Evolutionary conservation across 1,140 invertebrate species (phyloP).

Genomic region (Meloidogyne exigua): DNA sequence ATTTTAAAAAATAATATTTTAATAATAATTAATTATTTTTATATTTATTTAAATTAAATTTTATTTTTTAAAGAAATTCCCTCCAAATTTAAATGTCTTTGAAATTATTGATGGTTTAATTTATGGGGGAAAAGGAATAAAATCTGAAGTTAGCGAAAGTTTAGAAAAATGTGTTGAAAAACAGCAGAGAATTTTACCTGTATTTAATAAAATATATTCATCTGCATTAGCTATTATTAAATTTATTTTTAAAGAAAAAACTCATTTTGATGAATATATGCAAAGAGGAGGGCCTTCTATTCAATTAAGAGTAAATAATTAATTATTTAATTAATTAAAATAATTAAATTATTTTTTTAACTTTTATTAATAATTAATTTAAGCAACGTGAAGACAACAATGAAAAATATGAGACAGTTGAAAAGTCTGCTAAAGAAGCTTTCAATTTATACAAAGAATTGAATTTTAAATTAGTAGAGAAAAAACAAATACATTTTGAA

Average conservation of each 20-base stretch:
- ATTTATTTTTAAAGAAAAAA: constrained; percentile 1
- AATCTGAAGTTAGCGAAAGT: background rate
- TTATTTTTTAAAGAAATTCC: background rate
- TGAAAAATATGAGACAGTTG: background rate
- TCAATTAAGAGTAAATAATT: too few species aligned
- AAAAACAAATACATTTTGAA: background rate
- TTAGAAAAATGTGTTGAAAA: background rate
- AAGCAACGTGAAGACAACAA: background rate
- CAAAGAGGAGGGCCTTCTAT: background rate
- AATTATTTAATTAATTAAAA: too few species aligned
- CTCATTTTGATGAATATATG: background rate
- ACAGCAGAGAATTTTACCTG: background rate
- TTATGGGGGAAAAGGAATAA: background rate
- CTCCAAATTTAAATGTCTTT: background rate
- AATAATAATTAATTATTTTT: too few species aligned
- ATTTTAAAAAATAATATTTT: too few species aligned
- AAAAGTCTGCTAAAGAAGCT: background rate
- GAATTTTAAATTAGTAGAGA: background rate
- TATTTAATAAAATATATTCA: background rate
- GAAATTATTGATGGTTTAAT: background rate
- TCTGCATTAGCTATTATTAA: background rate
- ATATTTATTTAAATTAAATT: background rate
- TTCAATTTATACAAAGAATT: background rate
- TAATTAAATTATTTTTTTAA: too few species aligned
- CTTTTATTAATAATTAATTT: too few species aligned